Evolutionary conservation across 2,113 vertebrate genomes (phyloP), one percentile per base, ranked within the genome.

Genomic region (Calyptommatus sinebrachiatus): DNA sequence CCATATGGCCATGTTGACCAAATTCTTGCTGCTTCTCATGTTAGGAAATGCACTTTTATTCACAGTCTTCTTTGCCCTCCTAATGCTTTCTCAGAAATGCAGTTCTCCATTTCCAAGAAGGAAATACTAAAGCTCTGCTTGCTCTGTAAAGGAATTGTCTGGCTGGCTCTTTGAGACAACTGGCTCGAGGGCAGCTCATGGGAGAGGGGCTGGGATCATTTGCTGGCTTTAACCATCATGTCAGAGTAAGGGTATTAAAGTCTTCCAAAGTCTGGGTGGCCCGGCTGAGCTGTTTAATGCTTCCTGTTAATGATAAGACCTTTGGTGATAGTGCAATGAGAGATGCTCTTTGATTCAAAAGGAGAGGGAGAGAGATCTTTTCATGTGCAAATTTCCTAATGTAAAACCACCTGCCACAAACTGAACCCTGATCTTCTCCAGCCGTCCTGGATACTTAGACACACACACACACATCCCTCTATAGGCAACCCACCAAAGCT

Each of bases 351-450:
- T 89, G 89, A 88, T 88, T 85, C 82, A 73, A 79, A 83, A 84
- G 88, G 78, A 57, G 12, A 2, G 1, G 53, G 84, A 79, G 28
- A 9, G 83, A 76, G 71, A 71, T 81, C 88, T 89, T 90, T 90
- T 89, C 90, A 91, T 87, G 84, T 91, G 89, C 89, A 90, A 90
- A 90, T 91, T 87, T 81, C 79, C 77, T 79, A 62, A 70, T 86
- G 65, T 68, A 28, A 68, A 26, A 21, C 79, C 35, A 46, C 31
- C 63, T 73, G 35, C 60, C 21, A 28, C 35, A 48, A 73, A 77
- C 76, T 77, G 72, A 50, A n/a, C 63, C 84, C 82, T 71, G 71
- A 75, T 87, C 88, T 80, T 48, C 78, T 85, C 82, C 24, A 41
- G 77, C 9, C 28, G 50, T 31, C 71, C 50, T 60, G 35, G 10